These are phyloP conservation scores for Clitarchus hookeri DNA, from an alignment of 2,888 invertebrate species.

Conservation along the genomic window DNA sequence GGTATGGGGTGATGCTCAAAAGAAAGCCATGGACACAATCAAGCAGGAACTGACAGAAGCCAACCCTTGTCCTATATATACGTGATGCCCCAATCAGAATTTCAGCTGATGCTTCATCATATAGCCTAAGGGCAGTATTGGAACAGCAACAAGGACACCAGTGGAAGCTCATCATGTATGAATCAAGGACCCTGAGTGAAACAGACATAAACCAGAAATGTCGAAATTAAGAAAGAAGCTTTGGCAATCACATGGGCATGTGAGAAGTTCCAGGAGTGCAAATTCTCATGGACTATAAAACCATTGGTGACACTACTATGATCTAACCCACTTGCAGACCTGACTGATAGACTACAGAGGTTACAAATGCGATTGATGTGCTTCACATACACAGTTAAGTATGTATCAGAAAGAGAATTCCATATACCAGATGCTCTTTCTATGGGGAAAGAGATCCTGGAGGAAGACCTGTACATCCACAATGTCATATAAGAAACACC, in stretches of 20 bases:
- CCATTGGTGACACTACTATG: no score
- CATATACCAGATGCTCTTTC: not conserved
- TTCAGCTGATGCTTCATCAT: not conserved
- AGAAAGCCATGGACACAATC: no score
- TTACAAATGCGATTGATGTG: not conserved
- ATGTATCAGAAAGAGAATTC: not conserved
- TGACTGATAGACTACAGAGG: not conserved
- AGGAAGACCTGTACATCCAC: no score
- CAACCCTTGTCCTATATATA: no score
- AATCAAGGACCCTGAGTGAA: not conserved
- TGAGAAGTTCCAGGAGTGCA: not conserved
- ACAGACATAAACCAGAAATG: not conserved
- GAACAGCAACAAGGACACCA: not conserved
- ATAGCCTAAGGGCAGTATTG: not conserved
- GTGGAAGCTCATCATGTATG: not conserved
- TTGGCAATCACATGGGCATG: not conserved
- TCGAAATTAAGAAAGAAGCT: not conserved
- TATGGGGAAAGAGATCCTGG: no score
- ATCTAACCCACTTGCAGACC: no score
- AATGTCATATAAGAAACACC: no score
- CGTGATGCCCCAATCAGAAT: no score
- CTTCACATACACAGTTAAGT: not conserved
- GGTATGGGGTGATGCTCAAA: no score
- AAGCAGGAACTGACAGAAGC: no score
- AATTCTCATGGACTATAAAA: not conserved